Evolutionary conservation across 2,113 vertebrate genomes (phyloP).

Genomic region (Lycaon pictus): DNA sequence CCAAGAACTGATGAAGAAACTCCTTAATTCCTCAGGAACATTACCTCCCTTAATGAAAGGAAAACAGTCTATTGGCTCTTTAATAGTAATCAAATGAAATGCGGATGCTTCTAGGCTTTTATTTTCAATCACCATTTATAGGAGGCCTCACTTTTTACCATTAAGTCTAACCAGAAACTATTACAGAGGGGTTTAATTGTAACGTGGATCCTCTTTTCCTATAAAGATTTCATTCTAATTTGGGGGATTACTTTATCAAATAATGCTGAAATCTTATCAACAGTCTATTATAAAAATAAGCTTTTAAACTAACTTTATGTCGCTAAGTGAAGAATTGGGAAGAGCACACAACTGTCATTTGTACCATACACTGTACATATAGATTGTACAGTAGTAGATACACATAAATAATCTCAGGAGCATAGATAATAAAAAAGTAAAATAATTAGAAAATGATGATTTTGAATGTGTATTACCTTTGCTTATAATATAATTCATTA

Average conservation of each 20-base stretch:
- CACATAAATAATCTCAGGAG: background rate
- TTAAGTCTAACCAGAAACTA: slow-evolving; percentile 42
- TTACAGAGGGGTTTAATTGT: slow-evolving; percentile 30
- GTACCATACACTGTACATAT: background rate
- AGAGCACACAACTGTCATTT: background rate
- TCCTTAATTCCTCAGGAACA: slow-evolving; percentile 61
- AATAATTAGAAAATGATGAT: slow-evolving; percentile 18
- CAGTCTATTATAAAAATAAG: background rate
- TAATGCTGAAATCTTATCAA: slow-evolving; percentile 7
- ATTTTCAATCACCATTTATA: slow-evolving; percentile 63
- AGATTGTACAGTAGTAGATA: background rate
- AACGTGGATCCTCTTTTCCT: background rate
- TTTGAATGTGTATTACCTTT: slow-evolving; percentile 39
- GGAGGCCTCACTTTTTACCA: background rate
- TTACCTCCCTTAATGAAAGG: slow-evolving; percentile 60
- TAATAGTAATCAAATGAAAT: slow-evolving; percentile 57
- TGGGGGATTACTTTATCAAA: background rate
- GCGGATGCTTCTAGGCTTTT: slow-evolving; percentile 36
- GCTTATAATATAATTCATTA: background rate
- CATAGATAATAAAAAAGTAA: background rate
- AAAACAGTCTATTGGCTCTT: slow-evolving; percentile 40
- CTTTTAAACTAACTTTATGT: background rate
- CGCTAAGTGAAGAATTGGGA: background rate
- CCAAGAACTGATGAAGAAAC: slow-evolving; percentile 50
- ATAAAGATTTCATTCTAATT: slow-evolving; percentile 17